Base-by-base conservation (phyloP, 1,140 invertebrate genomes). In the Centruroides sculpturatus region DNA sequence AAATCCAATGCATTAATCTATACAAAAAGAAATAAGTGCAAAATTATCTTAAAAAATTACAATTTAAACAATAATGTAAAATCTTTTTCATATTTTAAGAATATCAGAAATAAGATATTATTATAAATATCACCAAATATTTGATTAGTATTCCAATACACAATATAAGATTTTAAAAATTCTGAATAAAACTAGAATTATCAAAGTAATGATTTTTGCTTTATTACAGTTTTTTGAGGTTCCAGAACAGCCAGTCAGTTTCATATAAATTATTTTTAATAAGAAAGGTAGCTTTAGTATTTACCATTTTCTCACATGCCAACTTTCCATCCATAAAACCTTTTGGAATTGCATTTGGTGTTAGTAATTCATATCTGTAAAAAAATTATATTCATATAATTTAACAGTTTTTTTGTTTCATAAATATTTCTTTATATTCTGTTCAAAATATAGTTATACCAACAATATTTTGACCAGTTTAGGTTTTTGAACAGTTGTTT, bases 321-420 rank as follows among this genome's bases (percentile, higher is more conserved):
- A 98, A 96, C 77, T 99, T 99, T 53, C 97, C 97, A 75, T 99
- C 97, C 95, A 99, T 99, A 71, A 99, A 99, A 10, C 80, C 94
- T 78, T 98, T 98, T 4, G 96, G 94, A 68, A 99, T 99, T 36
- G 95, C 91, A 75, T 96, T 98, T 3, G 97, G 96, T 9, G 93
- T 98, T 3, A 99, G 82, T 36, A 99, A 79, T 75, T 99, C 97
- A 75, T 99, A 96, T 36, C 67, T 71, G 35, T n/a, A 35, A 57
- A 60, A 36, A 50, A 34, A 53, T 34, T 55, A 51, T 23, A 23
- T 23, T 23, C 0, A 23, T 23, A 23, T 1, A 23, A 23, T 49
- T 10, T 49, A 49, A 10, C 35, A 13, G 10, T 4, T 13, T 5
- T 4, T 55, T 6, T 55, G 35, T 55, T 55, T 55, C 12, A 55